Evolutionary conservation across 2,797 vertebrate genomes (phyloP).

Genomic region (Trachurus trachurus): DNA sequence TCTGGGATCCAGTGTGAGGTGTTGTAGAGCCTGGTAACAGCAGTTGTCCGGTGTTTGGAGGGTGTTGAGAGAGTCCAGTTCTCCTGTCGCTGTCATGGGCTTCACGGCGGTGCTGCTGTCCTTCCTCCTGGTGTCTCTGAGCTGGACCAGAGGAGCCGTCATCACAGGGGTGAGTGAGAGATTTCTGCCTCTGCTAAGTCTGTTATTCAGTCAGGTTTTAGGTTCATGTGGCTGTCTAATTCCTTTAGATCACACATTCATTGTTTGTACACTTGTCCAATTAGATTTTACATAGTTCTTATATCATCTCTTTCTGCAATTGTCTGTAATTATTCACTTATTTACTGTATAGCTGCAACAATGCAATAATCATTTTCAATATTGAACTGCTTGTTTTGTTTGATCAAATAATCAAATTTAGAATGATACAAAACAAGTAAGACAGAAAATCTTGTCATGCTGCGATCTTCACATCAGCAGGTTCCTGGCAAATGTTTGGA

Average conservation of each 20-base stretch:
- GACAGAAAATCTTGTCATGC: not conserved
- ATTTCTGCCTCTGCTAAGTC: not conserved
- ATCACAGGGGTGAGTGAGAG: conserved; percentile 93
- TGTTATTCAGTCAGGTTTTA: not conserved
- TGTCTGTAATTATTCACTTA: not conserved
- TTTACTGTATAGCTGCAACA: not conserved
- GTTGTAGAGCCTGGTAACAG: conserved; percentile 38
- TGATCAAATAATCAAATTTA: not conserved
- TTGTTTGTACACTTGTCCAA: not conserved
- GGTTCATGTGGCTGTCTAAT: not conserved
- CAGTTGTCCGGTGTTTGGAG: conserved; percentile 41
- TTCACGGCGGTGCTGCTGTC: conserved; percentile 79
- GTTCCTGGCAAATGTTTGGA: not conserved
- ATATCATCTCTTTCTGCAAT: conserved; percentile 6
- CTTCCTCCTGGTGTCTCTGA: conserved; percentile 85
- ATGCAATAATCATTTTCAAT: not conserved
- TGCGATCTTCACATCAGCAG: too few relatives aligned
- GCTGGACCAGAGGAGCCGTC: conserved; percentile 86
- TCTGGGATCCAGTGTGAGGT: conserved; percentile 52
- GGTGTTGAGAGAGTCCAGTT: conserved; percentile 44
- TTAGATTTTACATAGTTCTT: not conserved
- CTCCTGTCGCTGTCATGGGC: conserved; percentile 83
- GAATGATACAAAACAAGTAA: not conserved
- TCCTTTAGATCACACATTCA: not conserved
- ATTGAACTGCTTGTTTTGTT: not conserved